Conservation (phyloP, 2,888 invertebrate species). For the Eupithecia centaureata region DNA sequence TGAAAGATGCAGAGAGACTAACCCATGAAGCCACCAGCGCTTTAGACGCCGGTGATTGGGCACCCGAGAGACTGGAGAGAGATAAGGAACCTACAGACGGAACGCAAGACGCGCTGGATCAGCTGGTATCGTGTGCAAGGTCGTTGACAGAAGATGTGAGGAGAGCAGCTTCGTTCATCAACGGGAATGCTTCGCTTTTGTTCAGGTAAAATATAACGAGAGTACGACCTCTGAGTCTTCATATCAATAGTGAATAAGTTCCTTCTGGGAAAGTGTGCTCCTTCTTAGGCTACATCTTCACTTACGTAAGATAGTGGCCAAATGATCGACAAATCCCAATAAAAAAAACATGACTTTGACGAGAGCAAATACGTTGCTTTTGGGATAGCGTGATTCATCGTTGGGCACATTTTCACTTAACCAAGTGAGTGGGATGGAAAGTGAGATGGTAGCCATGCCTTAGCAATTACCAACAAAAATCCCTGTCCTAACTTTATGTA, state of each 20-base stretch:
- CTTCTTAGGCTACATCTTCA: not conserved
- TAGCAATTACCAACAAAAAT: not conserved
- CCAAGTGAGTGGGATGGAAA: too few relatives aligned
- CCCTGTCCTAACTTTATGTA: not conserved
- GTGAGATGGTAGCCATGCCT: not conserved
- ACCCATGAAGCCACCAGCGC: slow-evolving; percentile 90
- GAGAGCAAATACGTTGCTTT: not conserved
- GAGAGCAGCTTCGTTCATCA: slow-evolving; percentile 95
- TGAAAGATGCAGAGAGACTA: slow-evolving; percentile 91
- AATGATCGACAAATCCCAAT: too few relatives aligned
- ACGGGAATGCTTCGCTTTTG: slow-evolving; percentile 91
- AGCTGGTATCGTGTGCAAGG: slow-evolving; percentile 93
- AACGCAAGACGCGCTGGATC: slow-evolving; percentile 93
- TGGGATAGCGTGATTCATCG: not conserved
- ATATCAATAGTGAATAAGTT: not conserved
- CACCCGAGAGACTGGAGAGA: slow-evolving; percentile 85
- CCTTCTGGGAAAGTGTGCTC: not conserved
- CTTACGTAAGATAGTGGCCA: too few relatives aligned
- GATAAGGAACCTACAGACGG: slow-evolving; percentile 81
- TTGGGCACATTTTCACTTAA: not conserved
- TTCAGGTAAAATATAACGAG: slow-evolving; percentile 83
- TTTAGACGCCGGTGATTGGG: slow-evolving; percentile 91
- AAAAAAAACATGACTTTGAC: too few relatives aligned
- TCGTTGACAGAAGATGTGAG: slow-evolving; percentile 95
- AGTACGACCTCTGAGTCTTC: not conserved